Evolutionary conservation across 2,113 vertebrate species (phyloP).

Genomic region (Siniperca chuatsi): DNA sequence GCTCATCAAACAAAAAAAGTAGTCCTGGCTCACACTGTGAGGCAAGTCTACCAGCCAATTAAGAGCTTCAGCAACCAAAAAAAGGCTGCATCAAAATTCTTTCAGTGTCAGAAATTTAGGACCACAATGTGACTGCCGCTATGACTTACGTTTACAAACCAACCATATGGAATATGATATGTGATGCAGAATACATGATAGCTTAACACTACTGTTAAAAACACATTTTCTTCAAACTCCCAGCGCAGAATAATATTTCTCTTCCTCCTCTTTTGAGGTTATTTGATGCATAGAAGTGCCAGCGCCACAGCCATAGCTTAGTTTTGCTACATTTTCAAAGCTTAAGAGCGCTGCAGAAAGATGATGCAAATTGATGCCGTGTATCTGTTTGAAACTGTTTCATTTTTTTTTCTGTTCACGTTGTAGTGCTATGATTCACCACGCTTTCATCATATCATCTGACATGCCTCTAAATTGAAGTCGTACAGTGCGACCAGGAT

Average conservation of each 20-base stretch:
- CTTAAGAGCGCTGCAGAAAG: not conserved
- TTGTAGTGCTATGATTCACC: not conserved
- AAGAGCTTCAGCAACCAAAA: not conserved
- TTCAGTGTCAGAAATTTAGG: not conserved
- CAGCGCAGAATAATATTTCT: not conserved
- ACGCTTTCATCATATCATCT: not conserved
- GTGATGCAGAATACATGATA: not conserved
- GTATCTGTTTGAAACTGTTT: not conserved
- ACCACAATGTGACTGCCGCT: not conserved
- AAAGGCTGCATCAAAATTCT: not conserved
- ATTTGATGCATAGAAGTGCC: not conserved
- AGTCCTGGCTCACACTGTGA: not conserved
- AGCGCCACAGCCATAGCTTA: not conserved
- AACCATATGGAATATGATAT: not conserved
- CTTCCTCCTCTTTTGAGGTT: not conserved
- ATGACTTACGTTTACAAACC: not conserved
- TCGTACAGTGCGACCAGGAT: not conserved
- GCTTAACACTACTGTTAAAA: too few relatives aligned
- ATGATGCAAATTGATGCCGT: not conserved
- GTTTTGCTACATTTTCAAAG: not conserved
- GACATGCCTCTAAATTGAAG: not conserved
- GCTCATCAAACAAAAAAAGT: not conserved
- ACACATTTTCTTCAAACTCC: too few relatives aligned
- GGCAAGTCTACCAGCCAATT: not conserved
- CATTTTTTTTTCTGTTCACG: too few relatives aligned